A percentile compares a stretch with the other conserved stretches of the same genome.
Evolutionary conservation across 2,113 vertebrate species (phyloP).

Genomic region (human (Homo sapiens)): DNA sequence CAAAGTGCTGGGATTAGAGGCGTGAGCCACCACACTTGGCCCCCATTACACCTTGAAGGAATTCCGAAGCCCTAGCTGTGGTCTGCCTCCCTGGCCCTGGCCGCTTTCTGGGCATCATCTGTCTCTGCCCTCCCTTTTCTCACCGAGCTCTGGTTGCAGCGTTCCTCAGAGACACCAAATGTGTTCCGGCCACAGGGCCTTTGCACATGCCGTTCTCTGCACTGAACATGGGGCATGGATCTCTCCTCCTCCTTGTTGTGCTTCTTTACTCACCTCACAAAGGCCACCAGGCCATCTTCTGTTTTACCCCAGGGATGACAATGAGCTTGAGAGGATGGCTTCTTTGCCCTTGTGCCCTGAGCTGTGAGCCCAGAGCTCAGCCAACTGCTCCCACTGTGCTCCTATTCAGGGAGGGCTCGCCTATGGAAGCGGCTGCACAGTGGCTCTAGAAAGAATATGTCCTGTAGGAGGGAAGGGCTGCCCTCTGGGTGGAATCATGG

Average conservation of each 20-base stretch:
- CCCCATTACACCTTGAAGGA: background rate
- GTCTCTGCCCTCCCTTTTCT: background rate
- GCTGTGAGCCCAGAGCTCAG: constrained; percentile 79
- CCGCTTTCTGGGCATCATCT: background rate
- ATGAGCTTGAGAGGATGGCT: constrained; percentile 83
- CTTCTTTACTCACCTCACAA: constrained; percentile 75
- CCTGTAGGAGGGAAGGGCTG: constrained; percentile 75
- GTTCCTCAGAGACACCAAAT: too few relatives aligned
- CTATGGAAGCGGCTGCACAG: constrained; percentile 82
- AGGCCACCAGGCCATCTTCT: constrained; percentile 81
- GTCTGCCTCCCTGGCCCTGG: background rate
- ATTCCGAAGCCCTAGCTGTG: background rate
- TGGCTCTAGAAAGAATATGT: constrained; percentile 81
- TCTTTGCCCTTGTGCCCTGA: constrained; percentile 85
- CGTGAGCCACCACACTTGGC: too few relatives aligned
- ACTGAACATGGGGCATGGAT: background rate
- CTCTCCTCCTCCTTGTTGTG: constrained; percentile 87
- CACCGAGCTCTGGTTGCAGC: background rate
- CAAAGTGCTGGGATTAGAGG: too few relatives aligned
- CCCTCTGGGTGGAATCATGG: constrained; percentile 86
- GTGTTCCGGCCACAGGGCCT: background rate
- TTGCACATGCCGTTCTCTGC: background rate
- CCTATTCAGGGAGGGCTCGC: constrained; percentile 78
- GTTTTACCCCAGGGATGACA: constrained; percentile 82
- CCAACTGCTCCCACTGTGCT: constrained; percentile 84